Conservation (phyloP, 1,140 invertebrate genomes). For the Holotrichia oblita region DNA sequence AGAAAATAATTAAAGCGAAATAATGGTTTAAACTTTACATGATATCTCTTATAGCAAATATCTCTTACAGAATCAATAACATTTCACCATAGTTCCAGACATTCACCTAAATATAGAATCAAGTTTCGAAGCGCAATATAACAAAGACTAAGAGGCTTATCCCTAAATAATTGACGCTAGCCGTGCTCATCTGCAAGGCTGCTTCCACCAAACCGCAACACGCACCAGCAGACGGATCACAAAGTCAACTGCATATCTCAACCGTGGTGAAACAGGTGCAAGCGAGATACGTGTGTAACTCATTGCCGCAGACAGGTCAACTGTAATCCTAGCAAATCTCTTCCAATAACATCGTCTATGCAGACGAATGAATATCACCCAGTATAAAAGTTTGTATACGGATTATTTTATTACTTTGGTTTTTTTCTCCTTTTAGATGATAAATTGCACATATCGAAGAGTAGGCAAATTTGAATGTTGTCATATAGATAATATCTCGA, state of each 20-base stretch:
- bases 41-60: not conserved
- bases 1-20: too few relatives aligned
- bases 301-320: not conserved
- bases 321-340: constrained; percentile 11
- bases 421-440: not conserved
- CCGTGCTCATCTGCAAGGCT: not conserved
- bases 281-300: not conserved
- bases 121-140: too few relatives aligned
- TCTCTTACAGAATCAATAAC: too few relatives aligned
- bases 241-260: constrained; percentile 21
- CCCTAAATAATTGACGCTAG: not conserved
- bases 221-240: not conserved
- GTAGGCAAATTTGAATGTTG: too few relatives aligned
- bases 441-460: not conserved
- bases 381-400: not conserved
- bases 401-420: not conserved
- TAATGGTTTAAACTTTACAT: too few relatives aligned
- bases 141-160: not conserved
- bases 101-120: too few relatives aligned
- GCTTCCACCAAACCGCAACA: not conserved
- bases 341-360: not conserved
- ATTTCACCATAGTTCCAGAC: too few relatives aligned
- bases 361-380: not conserved
- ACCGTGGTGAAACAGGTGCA: constrained; percentile 11
- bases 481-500: too few relatives aligned